phyloP scores from a whole-genome alignment of 2,888 invertebrate genomes.

The Acanthococcus lagerstroemiae region DNA sequence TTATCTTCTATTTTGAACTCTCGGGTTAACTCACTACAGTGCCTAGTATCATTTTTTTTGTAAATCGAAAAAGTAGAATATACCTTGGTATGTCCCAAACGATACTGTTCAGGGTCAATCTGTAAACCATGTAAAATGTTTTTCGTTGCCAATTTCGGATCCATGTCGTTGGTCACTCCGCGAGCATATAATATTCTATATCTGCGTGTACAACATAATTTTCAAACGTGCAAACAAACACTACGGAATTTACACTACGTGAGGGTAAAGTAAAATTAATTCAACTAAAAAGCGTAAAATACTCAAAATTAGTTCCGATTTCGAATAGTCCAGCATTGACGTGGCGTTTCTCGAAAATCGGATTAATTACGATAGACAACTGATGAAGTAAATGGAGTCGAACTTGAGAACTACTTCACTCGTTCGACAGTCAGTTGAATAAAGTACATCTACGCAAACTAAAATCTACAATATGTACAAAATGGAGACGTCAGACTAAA shows the following conservation, averaged over 20 bases:
- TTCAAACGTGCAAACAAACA: constrained; percentile 33
- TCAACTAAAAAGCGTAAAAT: not conserved
- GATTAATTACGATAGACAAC: not conserved
- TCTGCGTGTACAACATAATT: constrained; percentile 49
- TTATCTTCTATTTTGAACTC: too few species aligned
- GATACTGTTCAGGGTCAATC: constrained; percentile 86
- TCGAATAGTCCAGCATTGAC: not conserved
- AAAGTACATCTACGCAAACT: too few species aligned
- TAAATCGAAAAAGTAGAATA: too few species aligned
- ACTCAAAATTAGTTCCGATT: not conserved
- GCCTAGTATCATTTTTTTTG: too few species aligned
- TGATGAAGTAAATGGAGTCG: too few species aligned
- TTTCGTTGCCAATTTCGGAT: constrained; percentile 49
- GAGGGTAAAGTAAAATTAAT: constrained; percentile 22
- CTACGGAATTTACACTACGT: too few species aligned
- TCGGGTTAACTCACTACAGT: too few species aligned
- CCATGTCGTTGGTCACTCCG: constrained; percentile 61
- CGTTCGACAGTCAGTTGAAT: too few species aligned
- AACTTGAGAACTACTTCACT: too few species aligned
- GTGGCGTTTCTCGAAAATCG: not conserved
- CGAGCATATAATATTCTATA: constrained; percentile 99
- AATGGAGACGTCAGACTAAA: too few species aligned
- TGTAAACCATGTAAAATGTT: constrained; percentile 42
- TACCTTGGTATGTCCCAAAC: constrained; percentile 55
- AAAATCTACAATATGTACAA: too few species aligned